phyloP scores from a whole-genome alignment of 2,888 invertebrate species.

The Loripinus fragilis region DNA sequence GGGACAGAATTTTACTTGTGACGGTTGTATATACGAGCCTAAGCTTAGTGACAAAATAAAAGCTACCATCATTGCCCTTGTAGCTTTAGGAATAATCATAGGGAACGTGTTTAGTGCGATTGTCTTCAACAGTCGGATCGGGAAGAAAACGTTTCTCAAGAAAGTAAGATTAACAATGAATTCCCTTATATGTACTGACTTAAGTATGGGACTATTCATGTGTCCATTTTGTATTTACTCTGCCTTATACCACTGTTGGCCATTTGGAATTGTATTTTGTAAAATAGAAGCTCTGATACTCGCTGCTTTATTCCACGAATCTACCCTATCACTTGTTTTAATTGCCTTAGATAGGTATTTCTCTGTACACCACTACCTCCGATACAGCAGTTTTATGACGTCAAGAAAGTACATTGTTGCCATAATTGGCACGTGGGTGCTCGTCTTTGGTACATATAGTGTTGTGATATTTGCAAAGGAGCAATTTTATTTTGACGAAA shows the following conservation, averaged over 20 bases:
- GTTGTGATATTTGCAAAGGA: constrained; percentile 55
- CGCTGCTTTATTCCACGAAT: constrained; percentile 63
- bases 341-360: constrained; percentile 62
- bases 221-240: constrained; percentile 59
- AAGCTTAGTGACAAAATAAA: constrained; percentile 49
- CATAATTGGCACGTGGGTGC: constrained; percentile 55
- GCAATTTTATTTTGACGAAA: constrained; percentile 60
- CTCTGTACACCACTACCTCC: constrained; percentile 54
- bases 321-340: constrained; percentile 58
- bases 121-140: constrained; percentile 54
- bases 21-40: constrained; percentile 34
- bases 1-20: constrained; percentile 49
- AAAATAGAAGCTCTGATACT: constrained; percentile 58
- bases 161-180: constrained; percentile 60
- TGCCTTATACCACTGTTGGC: constrained; percentile 61
- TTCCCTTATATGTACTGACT: constrained; percentile 60
- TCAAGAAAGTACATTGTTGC: constrained; percentile 51
- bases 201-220: constrained; percentile 58
- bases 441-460: constrained; percentile 52
- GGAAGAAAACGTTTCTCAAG: constrained; percentile 50
- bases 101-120: constrained; percentile 56
- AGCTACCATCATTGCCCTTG: constrained; percentile 46
- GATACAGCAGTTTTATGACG: constrained; percentile 57
- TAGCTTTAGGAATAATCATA: constrained; percentile 43
- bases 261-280: constrained; percentile 56